These are phyloP conservation scores for Dicycla oo DNA, from an alignment of 2,888 invertebrate genomes.

Conservation along the genomic window DNA sequence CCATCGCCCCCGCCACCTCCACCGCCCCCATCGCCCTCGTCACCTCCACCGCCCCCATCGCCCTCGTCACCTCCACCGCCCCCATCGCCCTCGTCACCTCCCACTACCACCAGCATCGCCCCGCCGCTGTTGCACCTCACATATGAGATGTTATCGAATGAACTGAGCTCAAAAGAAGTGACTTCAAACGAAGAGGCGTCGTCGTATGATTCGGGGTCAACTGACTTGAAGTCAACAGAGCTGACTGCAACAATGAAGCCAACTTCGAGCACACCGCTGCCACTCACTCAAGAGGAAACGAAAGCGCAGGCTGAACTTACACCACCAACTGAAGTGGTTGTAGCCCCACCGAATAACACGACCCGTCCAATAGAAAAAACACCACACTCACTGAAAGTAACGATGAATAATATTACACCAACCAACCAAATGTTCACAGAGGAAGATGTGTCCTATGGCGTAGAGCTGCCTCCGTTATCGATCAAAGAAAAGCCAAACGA, in stretches of 20 bases:
- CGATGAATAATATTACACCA: constrained; percentile 47
- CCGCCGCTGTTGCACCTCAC: background rate
- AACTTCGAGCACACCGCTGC: background rate
- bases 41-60: background rate
- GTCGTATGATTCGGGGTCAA: background rate
- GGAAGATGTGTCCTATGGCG: constrained; percentile 1
- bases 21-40: background rate
- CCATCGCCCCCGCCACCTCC: background rate
- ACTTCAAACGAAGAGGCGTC: constrained; percentile 13
- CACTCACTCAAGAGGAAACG: background rate
- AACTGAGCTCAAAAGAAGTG: constrained; percentile 29
- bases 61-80: background rate
- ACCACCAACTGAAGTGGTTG: constrained; percentile 3
- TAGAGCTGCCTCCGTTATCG: constrained; percentile 18
- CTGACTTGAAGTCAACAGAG: constrained; percentile 26
- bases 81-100: background rate
- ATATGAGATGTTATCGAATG: constrained; percentile 38
- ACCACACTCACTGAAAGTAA: constrained; percentile 35
- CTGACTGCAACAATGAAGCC: constrained; percentile 11
- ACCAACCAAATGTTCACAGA: background rate
- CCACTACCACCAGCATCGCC: background rate
- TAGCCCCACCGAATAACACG: background rate
- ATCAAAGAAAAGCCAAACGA: background rate
- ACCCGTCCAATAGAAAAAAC: background rate
- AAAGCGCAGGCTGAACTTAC: background rate